These are phyloP conservation scores for Coryphaenoides rupestris DNA, from an alignment of 2,113 vertebrate species.

Conservation along the genomic window DNA sequence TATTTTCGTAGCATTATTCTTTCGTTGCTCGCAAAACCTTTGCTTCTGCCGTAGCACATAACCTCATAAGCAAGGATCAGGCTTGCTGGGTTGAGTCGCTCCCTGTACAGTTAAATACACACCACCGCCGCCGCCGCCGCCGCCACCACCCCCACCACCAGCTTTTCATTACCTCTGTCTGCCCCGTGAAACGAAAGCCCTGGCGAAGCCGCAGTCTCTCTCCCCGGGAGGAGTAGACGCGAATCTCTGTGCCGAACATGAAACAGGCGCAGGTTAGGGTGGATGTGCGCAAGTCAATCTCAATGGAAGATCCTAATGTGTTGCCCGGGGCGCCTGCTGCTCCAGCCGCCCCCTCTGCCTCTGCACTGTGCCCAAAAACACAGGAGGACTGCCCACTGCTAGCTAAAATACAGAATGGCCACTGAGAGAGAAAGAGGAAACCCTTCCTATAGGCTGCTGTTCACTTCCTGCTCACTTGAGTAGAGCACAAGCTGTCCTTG, in stretches of 20 bases:
- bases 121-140: conserved; percentile 2
- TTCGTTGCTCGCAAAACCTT: conserved; percentile 13
- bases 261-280: conserved; percentile 21
- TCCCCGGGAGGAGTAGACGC: not conserved
- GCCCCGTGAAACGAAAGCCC: conserved; percentile 35
- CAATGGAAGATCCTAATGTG: conserved; percentile 3
- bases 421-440: too few species aligned
- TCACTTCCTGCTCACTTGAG: too few species aligned
- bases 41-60: conserved; percentile 1
- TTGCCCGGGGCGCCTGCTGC: conserved; percentile 10
- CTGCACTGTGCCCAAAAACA: not conserved
- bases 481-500: too few species aligned
- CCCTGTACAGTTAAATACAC: conserved; percentile 39
- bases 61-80: conserved; percentile 16
- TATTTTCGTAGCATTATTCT: conserved; percentile 28
- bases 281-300: conserved; percentile 24
- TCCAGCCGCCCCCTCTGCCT: too few species aligned
- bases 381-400: not conserved
- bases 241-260: conserved; percentile 19
- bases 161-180: conserved; percentile 5
- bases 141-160: conserved; percentile 5
- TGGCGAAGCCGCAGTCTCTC: conserved; percentile 31
- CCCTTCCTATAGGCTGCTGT: not conserved
- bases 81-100: conserved; percentile 32
- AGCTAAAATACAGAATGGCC: not conserved